phyloP scores from a whole-genome alignment of 2,888 invertebrate genomes.

The Andrena minutula region DNA sequence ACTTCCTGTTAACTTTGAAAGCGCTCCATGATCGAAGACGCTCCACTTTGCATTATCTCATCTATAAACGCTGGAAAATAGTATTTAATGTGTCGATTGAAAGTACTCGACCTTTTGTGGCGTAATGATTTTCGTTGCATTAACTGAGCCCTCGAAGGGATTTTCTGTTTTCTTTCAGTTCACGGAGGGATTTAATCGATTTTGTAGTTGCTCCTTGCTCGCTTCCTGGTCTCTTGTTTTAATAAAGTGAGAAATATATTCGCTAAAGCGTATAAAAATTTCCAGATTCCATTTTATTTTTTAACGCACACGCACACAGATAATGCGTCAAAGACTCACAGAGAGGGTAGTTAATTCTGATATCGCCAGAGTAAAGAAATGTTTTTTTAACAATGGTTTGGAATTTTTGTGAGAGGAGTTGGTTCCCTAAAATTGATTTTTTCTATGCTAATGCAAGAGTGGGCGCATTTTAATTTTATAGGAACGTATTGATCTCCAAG shows the following conservation, averaged over 20 bases:
- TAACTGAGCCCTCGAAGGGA: neutral
- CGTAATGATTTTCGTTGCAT: neutral
- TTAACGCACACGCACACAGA: neutral
- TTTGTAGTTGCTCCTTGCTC: neutral
- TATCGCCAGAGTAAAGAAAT: no score
- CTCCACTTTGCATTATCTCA: neutral
- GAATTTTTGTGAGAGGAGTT: no score
- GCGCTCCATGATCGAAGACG: neutral
- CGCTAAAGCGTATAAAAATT: neutral
- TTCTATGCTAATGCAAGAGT: no score
- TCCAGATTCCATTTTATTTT: neutral
- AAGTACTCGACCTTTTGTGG: neutral
- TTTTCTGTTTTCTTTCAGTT: neutral
- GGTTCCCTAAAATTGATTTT: no score
- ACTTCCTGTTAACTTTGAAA: slow-evolving; percentile 22
- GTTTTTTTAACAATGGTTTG: no score
- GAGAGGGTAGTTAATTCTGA: no score
- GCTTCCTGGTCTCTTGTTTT: neutral
- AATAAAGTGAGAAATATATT: neutral
- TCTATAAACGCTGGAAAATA: neutral
- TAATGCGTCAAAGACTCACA: no score
- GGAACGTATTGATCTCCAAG: no score
- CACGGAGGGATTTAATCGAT: neutral
- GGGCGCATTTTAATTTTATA: no score
- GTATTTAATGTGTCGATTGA: neutral